A percentile compares a stretch with the other conserved stretches of the same genome.
phyloP scores from a whole-genome alignment of 2,888 invertebrate genomes.

The Acleris holmiana region DNA sequence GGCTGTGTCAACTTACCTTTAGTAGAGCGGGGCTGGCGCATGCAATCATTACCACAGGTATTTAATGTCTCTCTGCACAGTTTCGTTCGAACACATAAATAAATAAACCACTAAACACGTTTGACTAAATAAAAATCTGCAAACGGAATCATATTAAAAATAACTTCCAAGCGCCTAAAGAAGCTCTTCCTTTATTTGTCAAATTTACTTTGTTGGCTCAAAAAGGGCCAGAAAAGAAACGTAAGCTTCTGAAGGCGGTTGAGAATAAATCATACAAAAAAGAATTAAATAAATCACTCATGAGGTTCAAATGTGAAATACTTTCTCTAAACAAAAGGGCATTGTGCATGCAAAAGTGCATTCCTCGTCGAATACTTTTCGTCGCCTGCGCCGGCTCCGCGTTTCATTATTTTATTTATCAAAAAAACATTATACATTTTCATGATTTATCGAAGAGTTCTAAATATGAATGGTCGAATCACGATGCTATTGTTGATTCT shows the following conservation, averaged over 20 bases:
- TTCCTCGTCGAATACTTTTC: constrained; percentile 79
- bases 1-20: constrained; percentile 61
- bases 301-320: constrained; percentile 80
- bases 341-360: constrained; percentile 83
- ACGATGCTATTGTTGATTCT: constrained; percentile 69
- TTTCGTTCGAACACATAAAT: constrained; percentile 43
- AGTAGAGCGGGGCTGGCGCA: constrained; percentile 61
- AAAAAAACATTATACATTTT: constrained; percentile 59
- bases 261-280: constrained; percentile 79
- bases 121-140: constrained; percentile 28
- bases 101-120: constrained; percentile 32
- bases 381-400: constrained; percentile 71
- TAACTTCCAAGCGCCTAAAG: not conserved
- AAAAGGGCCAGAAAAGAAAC: constrained; percentile 43
- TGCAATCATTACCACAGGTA: constrained; percentile 63
- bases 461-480: constrained; percentile 74
- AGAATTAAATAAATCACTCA: constrained; percentile 72
- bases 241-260: constrained; percentile 51
- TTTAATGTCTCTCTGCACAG: constrained; percentile 48
- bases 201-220: constrained; percentile 33
- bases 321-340: constrained; percentile 83
- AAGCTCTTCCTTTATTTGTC: constrained; percentile 18
- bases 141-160: constrained; percentile 11
- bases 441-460: constrained; percentile 75
- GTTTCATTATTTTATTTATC: constrained; percentile 66